Conservation (phyloP, 2,113 vertebrate genomes). For the Panthera tigris region DNA sequence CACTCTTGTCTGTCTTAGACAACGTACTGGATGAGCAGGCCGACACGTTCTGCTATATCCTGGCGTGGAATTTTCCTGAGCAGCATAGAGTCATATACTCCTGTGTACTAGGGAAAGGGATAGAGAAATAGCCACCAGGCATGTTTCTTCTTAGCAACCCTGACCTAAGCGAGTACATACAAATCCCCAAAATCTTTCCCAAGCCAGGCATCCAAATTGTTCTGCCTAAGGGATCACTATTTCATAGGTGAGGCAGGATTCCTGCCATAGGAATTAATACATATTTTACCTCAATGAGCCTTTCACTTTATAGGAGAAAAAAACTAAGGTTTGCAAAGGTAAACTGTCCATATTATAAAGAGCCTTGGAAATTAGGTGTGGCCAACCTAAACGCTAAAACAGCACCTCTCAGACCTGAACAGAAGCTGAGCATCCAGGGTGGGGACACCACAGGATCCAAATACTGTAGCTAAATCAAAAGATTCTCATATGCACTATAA, state of each 20-base stretch:
- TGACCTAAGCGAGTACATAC: background rate
- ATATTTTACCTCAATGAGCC: background rate
- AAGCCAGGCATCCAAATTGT: background rate
- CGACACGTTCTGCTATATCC: background rate
- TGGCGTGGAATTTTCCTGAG: background rate
- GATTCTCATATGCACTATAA: background rate
- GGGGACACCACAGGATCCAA: background rate
- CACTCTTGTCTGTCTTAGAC: background rate
- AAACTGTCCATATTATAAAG: background rate
- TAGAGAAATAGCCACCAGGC: background rate
- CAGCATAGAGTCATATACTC: background rate
- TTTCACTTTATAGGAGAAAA: background rate
- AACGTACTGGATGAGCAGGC: background rate
- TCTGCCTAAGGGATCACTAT: background rate
- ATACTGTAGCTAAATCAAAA: background rate
- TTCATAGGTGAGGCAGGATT: background rate
- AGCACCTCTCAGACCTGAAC: background rate
- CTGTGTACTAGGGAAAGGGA: background rate
- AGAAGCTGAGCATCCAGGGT: background rate
- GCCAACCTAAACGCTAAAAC: background rate
- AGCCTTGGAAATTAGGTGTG: background rate
- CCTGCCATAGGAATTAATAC: background rate
- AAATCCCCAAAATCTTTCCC: background rate
- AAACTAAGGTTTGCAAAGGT: background rate
- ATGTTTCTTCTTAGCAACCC: background rate